phyloP scores from a whole-genome alignment of 2,113 vertebrate species.

The Silurus meridionalis region DNA sequence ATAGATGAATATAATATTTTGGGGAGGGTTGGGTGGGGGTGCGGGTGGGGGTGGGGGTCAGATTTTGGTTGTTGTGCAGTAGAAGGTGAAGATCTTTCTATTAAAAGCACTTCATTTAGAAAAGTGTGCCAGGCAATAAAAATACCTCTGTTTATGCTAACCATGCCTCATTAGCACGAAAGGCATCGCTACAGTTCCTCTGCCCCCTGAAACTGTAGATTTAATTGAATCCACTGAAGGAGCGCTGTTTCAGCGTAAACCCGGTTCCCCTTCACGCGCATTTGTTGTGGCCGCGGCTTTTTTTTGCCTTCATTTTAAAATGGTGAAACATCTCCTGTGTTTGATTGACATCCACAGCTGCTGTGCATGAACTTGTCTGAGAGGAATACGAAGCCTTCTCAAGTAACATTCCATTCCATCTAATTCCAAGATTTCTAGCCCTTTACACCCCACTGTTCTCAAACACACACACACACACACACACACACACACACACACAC shows the following conservation, averaged over 20 bases:
- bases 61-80: conserved; percentile 41
- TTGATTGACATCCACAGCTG: conserved; percentile 81
- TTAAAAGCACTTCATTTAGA: conserved; percentile 73
- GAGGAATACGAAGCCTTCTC: conserved; percentile 59
- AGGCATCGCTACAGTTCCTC: conserved; percentile 72
- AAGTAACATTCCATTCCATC: conserved; percentile 62
- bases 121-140: conserved; percentile 75
- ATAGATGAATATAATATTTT: conserved; percentile 59
- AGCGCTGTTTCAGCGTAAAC: conserved; percentile 65
- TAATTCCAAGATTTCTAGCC: conserved; percentile 60
- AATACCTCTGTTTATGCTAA: conserved; percentile 72
- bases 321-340: conserved; percentile 64
- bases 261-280: conserved; percentile 60
- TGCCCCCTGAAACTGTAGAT: conserved; percentile 70
- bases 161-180: conserved; percentile 72
- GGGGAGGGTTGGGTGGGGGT: conserved; percentile 41
- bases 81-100: conserved; percentile 62
- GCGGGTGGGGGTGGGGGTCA: conserved; percentile 30
- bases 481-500: conserved; percentile 26
- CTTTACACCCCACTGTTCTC: conserved; percentile 22
- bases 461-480: conserved; percentile 38
- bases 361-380: conserved; percentile 72
- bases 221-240: conserved; percentile 70
- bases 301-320: conserved; percentile 42
- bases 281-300: conserved; percentile 61